These are phyloP conservation scores for Ecdyonurus torrentis DNA, from an alignment of 2,888 invertebrate genomes.

Conservation along the genomic window DNA sequence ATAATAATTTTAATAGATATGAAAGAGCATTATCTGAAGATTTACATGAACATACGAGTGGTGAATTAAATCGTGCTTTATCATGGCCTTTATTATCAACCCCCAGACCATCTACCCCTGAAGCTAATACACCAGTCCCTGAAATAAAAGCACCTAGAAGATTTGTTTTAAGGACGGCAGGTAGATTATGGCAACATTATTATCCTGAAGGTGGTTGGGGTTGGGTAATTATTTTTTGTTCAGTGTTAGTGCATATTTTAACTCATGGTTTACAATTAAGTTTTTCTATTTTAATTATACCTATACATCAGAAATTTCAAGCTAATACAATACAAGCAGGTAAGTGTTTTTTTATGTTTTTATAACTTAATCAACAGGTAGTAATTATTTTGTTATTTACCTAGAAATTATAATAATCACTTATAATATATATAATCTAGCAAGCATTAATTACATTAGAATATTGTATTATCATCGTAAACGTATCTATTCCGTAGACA, in stretches of 20 bases:
- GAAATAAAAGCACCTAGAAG: neutral
- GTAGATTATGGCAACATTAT: constrained; percentile 31
- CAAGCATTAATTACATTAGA: too few species aligned
- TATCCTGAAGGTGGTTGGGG: constrained; percentile 84
- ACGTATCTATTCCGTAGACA: too few species aligned
- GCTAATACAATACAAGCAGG: constrained; percentile 7
- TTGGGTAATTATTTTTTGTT: constrained; percentile 59
- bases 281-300: constrained; percentile 3
- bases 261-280: constrained; percentile 49
- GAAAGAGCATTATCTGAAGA: neutral
- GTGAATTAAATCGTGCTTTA: constrained; percentile 24
- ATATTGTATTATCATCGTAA: too few species aligned
- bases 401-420: too few species aligned
- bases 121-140: neutral
- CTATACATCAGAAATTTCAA: constrained; percentile 3
- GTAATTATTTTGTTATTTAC: too few species aligned
- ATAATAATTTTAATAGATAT: neutral
- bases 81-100: constrained; percentile 31
- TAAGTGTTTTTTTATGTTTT: neutral
- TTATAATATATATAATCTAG: too few species aligned
- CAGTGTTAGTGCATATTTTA: constrained; percentile 53
- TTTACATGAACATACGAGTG: neutral
- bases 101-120: constrained; percentile 7
- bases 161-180: neutral
- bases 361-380: too few species aligned